Evolutionary conservation across 37 sponge, comb jelly and placozoan genomes (phyloP), one percentile per base, ranked within the genome.

Genomic region (Geodia barretti): DNA sequence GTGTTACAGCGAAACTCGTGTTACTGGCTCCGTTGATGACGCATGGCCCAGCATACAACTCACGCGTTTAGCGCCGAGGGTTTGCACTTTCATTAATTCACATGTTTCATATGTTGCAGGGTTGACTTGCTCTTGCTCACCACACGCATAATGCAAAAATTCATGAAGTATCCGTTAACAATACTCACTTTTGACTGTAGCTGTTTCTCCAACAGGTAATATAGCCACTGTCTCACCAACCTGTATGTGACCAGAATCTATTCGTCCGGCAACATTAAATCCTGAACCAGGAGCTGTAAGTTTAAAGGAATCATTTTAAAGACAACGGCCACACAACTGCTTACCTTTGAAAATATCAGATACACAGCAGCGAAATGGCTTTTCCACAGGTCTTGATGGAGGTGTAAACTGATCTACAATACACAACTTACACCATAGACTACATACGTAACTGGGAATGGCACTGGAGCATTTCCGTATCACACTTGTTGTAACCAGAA

Each of bases 221-320:
- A 91, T 81, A 1, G 81, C 32, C 25, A 95, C 76, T 59, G 5
- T 75, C 21, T 90, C 83, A 35, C 95, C 95, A 60, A 74, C 67
- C 74, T 95, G 91, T 0, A 91, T 61, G 66, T 88, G 75, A 3
- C 95, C 95, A 17, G 88, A 80, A 21, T 95, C 91, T 30, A 95
- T 81, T 20, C 81, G 77, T 21, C 89, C 95, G 60, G 91, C 71
- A 4, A 90, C 73, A 78, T 64, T 84, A 32, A 94, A 28, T 7
- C 91, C 81, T 14, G 84, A 59, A 3, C 95, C 95, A 29, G 83
- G 92, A 81, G 84, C 92, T 92, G 58, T 59, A 71, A 30, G 20
- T 39, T 35, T 71, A 71, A 3, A 65, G 31, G 8, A 7, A 23
- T 23, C 19, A 65, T 47, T 47, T 14, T 47, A 47, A 7, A 47